Conservation (phyloP, 2,113 vertebrate species). For the Mesitornis unicolor region DNA sequence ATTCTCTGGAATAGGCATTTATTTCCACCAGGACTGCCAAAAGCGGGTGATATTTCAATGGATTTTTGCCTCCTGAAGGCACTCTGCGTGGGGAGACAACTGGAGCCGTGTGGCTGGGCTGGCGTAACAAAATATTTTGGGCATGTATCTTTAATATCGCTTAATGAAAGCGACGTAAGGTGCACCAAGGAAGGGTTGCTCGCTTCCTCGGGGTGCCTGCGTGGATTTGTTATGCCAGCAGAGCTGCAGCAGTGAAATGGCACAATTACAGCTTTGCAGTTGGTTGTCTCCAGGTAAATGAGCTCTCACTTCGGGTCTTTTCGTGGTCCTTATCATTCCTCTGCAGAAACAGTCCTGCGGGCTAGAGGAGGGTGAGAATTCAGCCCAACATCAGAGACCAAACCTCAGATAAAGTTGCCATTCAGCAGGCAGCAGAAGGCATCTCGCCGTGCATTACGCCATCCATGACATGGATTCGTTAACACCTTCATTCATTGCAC, state of each 20-base stretch:
- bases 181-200: not conserved
- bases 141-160: not conserved
- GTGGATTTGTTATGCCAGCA: not conserved
- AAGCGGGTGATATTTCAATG: not conserved
- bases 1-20: not conserved
- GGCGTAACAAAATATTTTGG: not conserved
- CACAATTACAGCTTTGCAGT: not conserved
- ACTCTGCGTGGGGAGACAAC: not conserved
- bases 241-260: not conserved
- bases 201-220: not conserved
- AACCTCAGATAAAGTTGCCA: not conserved
- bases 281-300: not conserved
- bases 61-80: not conserved
- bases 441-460: rapidly evolving
- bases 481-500: not conserved
- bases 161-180: not conserved
- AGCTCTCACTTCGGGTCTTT: not conserved
- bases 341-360: not conserved
- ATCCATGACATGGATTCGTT: not conserved
- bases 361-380: not conserved
- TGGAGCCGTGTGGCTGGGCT: not conserved
- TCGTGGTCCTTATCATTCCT: not conserved
- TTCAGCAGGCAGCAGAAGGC: rapidly evolving
- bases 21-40: rapidly evolving
- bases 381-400: not conserved